These are phyloP conservation scores for Grus americana DNA, from an alignment of 2,113 vertebrate genomes.

Conservation along the genomic window DNA sequence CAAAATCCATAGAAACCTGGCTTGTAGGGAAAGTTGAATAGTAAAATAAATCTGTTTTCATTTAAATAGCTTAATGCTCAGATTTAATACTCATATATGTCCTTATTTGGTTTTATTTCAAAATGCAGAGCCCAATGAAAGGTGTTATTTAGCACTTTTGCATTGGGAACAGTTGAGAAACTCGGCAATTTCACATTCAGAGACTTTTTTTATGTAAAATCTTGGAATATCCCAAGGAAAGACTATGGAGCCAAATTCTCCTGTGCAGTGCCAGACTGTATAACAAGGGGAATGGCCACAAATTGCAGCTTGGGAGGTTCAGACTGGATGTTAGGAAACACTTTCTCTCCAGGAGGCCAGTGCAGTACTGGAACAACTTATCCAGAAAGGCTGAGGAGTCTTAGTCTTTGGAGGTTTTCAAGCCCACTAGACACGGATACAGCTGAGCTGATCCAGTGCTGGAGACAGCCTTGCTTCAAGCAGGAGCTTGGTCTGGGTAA, in stretches of 20 bases:
- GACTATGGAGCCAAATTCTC: not conserved
- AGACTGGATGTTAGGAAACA: not conserved
- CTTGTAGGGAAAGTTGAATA: not conserved
- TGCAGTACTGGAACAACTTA: not conserved
- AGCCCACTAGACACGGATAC: fast-evolving
- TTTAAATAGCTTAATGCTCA: not conserved
- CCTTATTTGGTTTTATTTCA: not conserved
- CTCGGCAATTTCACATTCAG: not conserved
- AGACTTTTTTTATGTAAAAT: not conserved
- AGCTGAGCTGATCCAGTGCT: not conserved
- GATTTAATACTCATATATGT: not conserved
- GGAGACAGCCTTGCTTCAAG: not conserved
- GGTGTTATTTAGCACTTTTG: not conserved
- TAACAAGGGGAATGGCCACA: not conserved
- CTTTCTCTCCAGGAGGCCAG: not conserved
- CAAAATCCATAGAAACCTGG: not conserved
- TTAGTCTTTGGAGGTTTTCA: not conserved
- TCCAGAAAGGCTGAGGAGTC: not conserved
- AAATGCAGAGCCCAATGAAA: not conserved
- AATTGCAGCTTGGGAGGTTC: not conserved
- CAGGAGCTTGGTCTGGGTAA: not conserved
- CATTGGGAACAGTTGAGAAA: not conserved
- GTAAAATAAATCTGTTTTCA: constrained; percentile 10
- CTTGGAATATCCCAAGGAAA: not conserved
- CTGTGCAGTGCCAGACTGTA: not conserved